phyloP scores from a whole-genome alignment of 2,113 vertebrate species.

The Genyomyrus donnyi region DNA sequence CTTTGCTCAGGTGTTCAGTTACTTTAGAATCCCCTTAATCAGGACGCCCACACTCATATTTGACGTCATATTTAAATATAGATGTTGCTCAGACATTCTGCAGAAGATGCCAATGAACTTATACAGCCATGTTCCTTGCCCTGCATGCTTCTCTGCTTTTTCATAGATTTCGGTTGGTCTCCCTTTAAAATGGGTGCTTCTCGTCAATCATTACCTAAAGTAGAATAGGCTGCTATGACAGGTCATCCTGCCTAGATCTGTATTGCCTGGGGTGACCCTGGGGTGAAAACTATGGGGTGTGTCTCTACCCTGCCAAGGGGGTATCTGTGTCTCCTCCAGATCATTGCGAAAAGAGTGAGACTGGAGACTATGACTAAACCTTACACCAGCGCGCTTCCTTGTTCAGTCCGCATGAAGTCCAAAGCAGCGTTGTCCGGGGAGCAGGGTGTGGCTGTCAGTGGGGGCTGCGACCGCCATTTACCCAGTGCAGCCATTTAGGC shows the following conservation, averaged over 20 bases:
- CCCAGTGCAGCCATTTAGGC: background rate
- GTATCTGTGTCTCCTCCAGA: constrained; percentile 5
- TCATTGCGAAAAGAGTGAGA: constrained; percentile 37
- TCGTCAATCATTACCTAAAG: background rate
- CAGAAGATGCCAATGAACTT: background rate
- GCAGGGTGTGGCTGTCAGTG: constrained; percentile 45
- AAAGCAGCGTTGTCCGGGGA: constrained; percentile 40
- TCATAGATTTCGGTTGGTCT: background rate
- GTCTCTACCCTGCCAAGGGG: background rate
- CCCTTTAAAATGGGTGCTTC: background rate
- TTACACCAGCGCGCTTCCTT: constrained; percentile 26
- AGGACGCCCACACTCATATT: background rate
- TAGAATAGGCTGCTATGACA: background rate
- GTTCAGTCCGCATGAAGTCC: constrained; percentile 43
- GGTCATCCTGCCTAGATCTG: background rate
- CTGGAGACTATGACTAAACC: constrained; percentile 41
- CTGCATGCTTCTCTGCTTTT: background rate
- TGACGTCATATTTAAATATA: background rate
- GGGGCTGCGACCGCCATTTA: constrained; percentile 7
- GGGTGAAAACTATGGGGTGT: background rate
- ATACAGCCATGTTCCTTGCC: background rate
- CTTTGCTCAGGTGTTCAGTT: background rate
- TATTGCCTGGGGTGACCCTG: background rate
- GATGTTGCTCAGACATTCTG: background rate
- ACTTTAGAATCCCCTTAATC: background rate